phyloP scores from a whole-genome alignment of 1,140 invertebrate species.

The Trachymyrmex cornetzi region DNA sequence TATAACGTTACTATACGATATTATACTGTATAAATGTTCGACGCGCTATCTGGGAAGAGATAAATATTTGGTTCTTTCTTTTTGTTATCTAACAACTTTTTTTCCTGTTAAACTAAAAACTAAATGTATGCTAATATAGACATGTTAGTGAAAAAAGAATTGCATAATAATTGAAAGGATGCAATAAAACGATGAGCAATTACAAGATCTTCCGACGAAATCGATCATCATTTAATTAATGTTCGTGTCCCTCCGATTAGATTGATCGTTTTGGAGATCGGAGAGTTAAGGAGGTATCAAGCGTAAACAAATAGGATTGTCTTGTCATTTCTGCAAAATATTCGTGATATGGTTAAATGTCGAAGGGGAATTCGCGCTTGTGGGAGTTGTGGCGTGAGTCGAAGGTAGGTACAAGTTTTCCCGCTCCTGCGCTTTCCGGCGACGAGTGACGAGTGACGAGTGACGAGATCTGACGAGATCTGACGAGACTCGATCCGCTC shows the following conservation, averaged over 20 bases:
- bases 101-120: not conserved
- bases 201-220: no score
- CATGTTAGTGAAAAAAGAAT: not conserved
- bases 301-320: not conserved
- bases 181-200: not conserved
- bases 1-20: no score
- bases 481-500: not conserved
- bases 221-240: no score
- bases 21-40: no score
- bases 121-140: not conserved
- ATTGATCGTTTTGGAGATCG: no score
- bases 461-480: not conserved
- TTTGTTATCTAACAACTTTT: not conserved
- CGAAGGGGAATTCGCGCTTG: no score
- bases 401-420: not conserved
- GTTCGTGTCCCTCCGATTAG: no score
- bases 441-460: not conserved
- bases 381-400: no score
- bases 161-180: not conserved
- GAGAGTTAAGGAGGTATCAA: not conserved
- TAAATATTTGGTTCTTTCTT: not conserved
- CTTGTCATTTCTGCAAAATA: not conserved
- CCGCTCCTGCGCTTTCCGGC: not conserved
- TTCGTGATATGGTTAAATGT: not conserved
- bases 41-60: not conserved